phyloP scores from a whole-genome alignment of 2,113 vertebrate species.

The Eupsittula cactorum region DNA sequence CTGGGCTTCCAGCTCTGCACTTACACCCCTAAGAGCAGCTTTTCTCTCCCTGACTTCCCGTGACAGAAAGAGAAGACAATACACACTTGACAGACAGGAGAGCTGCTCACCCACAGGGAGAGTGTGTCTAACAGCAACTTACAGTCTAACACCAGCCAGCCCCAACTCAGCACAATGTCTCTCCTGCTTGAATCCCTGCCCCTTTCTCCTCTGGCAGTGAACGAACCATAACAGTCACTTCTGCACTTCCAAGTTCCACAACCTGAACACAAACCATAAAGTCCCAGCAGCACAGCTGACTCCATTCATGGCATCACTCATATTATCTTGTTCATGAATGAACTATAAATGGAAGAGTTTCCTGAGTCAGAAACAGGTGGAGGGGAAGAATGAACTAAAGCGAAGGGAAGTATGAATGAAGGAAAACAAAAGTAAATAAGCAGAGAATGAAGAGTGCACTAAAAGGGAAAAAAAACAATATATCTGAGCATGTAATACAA shows the following conservation, averaged over 20 bases:
- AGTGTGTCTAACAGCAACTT: neutral
- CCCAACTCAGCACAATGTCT: neutral
- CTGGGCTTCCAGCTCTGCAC: neutral
- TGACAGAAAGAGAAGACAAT: neutral
- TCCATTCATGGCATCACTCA: neutral
- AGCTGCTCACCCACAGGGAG: neutral
- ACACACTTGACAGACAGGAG: neutral
- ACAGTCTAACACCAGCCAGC: neutral
- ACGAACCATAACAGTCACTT: neutral
- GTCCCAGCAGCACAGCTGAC: neutral
- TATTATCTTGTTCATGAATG: neutral
- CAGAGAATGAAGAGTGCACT: neutral
- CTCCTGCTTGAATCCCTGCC: neutral
- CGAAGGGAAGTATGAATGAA: neutral
- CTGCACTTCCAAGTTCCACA: neutral
- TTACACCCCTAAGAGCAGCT: neutral
- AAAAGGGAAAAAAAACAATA: neutral
- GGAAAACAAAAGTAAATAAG: constrained; percentile 1
- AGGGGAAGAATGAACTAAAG: neutral
- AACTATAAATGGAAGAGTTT: neutral
- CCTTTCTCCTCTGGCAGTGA: neutral
- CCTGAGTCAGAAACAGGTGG: constrained; percentile 25
- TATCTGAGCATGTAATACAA: neutral
- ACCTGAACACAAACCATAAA: neutral
- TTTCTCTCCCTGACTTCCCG: neutral